These are phyloP conservation scores for Trematomus bernacchii DNA, from an alignment of 2,797 vertebrate species.

Conservation along the genomic window DNA sequence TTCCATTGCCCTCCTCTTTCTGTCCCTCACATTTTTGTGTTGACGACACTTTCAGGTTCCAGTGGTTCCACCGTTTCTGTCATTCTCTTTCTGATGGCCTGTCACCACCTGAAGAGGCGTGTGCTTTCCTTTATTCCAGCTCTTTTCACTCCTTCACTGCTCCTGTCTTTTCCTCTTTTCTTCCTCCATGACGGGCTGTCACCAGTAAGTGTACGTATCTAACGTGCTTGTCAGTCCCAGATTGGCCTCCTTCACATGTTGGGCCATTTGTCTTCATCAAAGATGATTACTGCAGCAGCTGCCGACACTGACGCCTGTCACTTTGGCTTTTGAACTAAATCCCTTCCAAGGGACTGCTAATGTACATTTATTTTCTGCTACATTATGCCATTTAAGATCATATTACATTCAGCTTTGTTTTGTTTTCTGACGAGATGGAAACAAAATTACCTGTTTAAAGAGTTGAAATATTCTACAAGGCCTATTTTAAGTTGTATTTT, in stretches of 20 bases:
- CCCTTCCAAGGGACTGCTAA: neutral
- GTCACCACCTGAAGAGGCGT: conserved; percentile 23
- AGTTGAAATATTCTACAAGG: neutral
- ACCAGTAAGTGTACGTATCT: conserved; percentile 26
- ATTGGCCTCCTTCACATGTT: conserved; percentile 36
- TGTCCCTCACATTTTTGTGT: neutral
- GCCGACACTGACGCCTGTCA: conserved; percentile 24
- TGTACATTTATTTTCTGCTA: neutral
- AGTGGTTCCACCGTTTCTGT: neutral
- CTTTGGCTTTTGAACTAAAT: conserved; percentile 18
- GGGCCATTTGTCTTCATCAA: conserved; percentile 62
- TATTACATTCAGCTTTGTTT: neutral
- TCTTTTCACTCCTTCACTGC: conserved; percentile 37
- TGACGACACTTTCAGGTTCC: neutral
- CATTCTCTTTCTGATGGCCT: conserved; percentile 5
- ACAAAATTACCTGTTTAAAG: neutral
- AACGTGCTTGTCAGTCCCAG: conserved; percentile 32
- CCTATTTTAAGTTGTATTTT: too few relatives aligned
- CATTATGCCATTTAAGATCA: conserved; percentile 3
- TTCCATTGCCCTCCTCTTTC: neutral
- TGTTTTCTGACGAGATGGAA: neutral
- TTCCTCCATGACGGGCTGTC: conserved; percentile 41
- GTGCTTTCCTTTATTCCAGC: conserved; percentile 10
- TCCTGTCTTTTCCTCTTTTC: conserved; percentile 27
- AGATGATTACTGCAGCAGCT: conserved; percentile 15